Evolutionary conservation across 2,113 vertebrate genomes (phyloP).

Genomic region (Fukomys damarensis): DNA sequence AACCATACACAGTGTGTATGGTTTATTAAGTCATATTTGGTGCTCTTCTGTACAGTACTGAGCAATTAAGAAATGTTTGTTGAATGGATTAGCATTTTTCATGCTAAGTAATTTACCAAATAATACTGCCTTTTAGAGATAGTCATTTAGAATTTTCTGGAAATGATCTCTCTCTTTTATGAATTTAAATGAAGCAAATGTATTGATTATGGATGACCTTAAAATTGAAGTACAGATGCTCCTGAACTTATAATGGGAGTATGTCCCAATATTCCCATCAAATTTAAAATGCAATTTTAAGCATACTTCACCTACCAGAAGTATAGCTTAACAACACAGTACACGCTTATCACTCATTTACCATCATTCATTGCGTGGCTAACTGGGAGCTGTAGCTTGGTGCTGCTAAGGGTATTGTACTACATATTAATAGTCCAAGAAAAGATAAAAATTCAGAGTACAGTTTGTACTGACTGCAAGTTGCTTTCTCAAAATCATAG

Average conservation of each 20-base stretch:
- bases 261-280: background rate
- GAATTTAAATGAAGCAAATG: conserved; percentile 26
- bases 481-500: background rate
- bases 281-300: background rate
- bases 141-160: conserved; percentile 1
- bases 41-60: background rate
- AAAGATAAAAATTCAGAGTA: background rate
- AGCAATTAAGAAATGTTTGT: conserved; percentile 25
- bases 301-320: background rate
- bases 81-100: background rate
- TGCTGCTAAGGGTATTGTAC: background rate
- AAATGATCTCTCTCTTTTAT: background rate
- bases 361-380: background rate
- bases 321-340: background rate
- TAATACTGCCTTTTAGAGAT: background rate
- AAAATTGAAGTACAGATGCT: conserved; percentile 13
- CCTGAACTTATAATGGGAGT: background rate
- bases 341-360: background rate
- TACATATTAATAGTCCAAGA: background rate
- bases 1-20: too few species aligned
- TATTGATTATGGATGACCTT: conserved; percentile 5
- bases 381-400: background rate
- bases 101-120: background rate
- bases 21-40: conserved; percentile 40
- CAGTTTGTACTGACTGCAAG: background rate